phyloP scores from a whole-genome alignment of 2,113 vertebrate species.

The Apistogramma diplotaenia region DNA sequence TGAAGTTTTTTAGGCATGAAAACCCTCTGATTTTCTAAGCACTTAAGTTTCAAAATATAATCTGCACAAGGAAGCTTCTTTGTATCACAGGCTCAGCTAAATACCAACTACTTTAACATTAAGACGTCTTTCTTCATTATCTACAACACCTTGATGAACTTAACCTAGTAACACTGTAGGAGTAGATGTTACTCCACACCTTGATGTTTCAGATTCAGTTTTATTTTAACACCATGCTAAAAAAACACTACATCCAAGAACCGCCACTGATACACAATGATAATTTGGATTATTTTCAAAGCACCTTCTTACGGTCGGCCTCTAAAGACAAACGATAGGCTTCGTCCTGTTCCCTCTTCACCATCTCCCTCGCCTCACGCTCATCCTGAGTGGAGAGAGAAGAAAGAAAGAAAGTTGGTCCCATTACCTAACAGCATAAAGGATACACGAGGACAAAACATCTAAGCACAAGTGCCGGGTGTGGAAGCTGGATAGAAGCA shows the following conservation, averaged over 20 bases:
- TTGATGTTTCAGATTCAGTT: neutral
- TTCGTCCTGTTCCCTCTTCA: slow-evolving; percentile 98
- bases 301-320: slow-evolving; percentile 97
- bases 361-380: slow-evolving; percentile 95
- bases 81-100: fast-evolving
- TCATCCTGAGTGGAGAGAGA: slow-evolving; percentile 82
- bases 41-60: neutral
- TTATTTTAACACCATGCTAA: neutral
- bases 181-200: neutral
- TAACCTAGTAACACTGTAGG: neutral
- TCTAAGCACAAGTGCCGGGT: slow-evolving; percentile 35
- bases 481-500: slow-evolving; percentile 43
- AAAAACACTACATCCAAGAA: neutral
- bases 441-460: slow-evolving; percentile 50
- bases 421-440: slow-evolving; percentile 45
- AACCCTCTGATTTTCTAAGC: neutral
- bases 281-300: neutral
- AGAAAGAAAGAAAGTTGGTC: slow-evolving; percentile 13
- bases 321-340: slow-evolving; percentile 96
- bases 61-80: neutral
- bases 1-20: neutral
- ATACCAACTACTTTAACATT: too few species aligned
- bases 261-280: neutral
- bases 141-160: neutral
- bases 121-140: neutral